Evolutionary conservation across 2,888 invertebrate species (phyloP).

Genomic region (Amphiduros pacificus): DNA sequence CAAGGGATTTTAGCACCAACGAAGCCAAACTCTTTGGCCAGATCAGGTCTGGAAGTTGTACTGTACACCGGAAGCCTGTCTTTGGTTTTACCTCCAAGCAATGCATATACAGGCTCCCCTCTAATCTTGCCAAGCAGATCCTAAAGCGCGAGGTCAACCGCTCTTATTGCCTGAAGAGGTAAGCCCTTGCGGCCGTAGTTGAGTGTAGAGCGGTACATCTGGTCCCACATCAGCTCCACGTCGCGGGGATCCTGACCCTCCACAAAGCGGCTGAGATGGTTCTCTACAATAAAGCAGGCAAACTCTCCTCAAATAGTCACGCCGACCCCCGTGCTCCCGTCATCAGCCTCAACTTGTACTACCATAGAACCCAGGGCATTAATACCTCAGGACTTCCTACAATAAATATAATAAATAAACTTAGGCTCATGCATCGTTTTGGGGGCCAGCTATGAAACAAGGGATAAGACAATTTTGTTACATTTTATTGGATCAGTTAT

Average conservation of each 20-base stretch:
- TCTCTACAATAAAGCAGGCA: slow-evolving; percentile 51
- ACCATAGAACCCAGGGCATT: slow-evolving; percentile 50
- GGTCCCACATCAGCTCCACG: slow-evolving; percentile 51
- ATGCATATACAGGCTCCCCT: slow-evolving; percentile 51
- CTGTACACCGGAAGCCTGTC: slow-evolving; percentile 50
- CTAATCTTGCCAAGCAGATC: slow-evolving; percentile 50
- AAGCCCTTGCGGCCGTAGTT: slow-evolving; percentile 55
- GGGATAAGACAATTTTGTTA: too few species aligned
- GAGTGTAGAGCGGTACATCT: slow-evolving; percentile 51
- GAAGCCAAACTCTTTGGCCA: slow-evolving; percentile 50
- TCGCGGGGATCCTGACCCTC: slow-evolving; percentile 54
- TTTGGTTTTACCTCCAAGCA: slow-evolving; percentile 54
- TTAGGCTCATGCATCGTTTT: too few species aligned
- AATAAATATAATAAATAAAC: too few species aligned
- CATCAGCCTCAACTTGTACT: slow-evolving; percentile 52
- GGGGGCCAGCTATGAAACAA: too few species aligned
- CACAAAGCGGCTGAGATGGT: slow-evolving; percentile 51
- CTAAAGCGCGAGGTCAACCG: slow-evolving; percentile 53
- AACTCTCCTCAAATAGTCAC: slow-evolving; percentile 52
- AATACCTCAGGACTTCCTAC: slow-evolving; percentile 54
- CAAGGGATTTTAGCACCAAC: slow-evolving; percentile 51
- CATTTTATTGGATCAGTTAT: too few species aligned
- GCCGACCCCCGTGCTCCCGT: slow-evolving; percentile 50
- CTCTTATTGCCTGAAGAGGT: slow-evolving; percentile 51
- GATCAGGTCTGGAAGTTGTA: slow-evolving; percentile 50